phyloP scores from a whole-genome alignment of 2,113 vertebrate genomes.

The Rhinoptilus africanus region DNA sequence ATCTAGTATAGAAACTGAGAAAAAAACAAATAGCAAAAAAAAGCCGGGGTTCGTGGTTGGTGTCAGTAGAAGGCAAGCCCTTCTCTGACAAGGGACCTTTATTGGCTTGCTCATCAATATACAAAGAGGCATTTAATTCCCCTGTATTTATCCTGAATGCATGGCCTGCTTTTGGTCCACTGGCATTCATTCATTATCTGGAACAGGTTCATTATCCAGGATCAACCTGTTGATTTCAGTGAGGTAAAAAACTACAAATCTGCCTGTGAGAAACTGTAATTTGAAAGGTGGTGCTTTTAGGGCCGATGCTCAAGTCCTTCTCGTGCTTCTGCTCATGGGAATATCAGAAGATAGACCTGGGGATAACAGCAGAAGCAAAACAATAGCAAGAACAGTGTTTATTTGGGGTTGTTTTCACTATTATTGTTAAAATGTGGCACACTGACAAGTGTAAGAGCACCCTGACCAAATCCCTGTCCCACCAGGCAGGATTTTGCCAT shows the following conservation, averaged over 20 bases:
- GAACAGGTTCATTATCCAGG: neutral
- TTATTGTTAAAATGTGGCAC: neutral
- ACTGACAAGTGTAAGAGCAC: rapidly evolving
- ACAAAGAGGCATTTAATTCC: neutral
- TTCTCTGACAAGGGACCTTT: neutral
- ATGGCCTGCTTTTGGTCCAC: neutral
- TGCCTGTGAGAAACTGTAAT: neutral
- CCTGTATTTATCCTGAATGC: neutral
- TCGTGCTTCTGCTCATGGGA: neutral
- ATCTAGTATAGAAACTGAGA: rapidly evolving
- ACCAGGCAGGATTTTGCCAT: neutral
- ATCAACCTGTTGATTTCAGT: neutral
- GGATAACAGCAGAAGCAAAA: neutral
- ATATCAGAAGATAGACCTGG: no score
- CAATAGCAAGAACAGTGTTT: neutral
- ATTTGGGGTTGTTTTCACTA: no score
- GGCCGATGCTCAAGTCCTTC: neutral
- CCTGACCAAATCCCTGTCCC: neutral
- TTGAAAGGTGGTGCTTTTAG: neutral
- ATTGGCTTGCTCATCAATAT: neutral
- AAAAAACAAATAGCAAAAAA: neutral
- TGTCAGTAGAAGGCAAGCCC: neutral
- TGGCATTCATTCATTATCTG: neutral
- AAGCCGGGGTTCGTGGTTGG: no score
- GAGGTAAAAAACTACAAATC: neutral